Conservation (phyloP, 2,797 vertebrate genomes). For the Chaenodraco wilsoni region DNA sequence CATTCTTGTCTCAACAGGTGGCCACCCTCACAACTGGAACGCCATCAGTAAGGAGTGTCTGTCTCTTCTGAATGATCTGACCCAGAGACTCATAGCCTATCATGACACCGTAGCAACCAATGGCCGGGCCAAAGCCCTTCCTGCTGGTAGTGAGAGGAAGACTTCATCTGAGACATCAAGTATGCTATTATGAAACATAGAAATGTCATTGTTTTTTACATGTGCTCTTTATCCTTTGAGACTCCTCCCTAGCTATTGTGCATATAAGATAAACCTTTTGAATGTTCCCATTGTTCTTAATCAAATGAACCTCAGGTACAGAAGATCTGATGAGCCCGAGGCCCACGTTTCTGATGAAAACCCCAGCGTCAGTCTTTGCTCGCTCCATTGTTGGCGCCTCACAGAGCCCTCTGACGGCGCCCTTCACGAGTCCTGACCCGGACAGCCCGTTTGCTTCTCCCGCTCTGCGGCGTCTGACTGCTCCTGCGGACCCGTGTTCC, state of each 20-base stretch:
- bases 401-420: conserved; percentile 75
- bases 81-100: conserved; percentile 88
- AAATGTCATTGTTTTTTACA: neutral
- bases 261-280: too few relatives aligned
- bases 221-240: neutral
- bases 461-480: conserved; percentile 78
- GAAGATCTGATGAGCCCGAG: conserved; percentile 85
- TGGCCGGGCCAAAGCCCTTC: conserved; percentile 86
- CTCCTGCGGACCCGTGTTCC: conserved; percentile 81
- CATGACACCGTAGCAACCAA: conserved; percentile 94
- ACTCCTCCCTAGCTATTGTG: too few relatives aligned
- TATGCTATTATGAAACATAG: conserved; percentile 33
- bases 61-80: conserved; percentile 89
- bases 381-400: conserved; percentile 80
- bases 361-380: conserved; percentile 83
- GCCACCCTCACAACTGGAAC: conserved; percentile 96
- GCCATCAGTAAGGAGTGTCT: conserved; percentile 92
- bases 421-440: conserved; percentile 82
- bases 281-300: neutral
- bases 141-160: conserved; percentile 79
- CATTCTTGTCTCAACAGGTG: conserved; percentile 80
- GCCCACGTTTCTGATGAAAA: conserved; percentile 69
- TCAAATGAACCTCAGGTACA: conserved; percentile 66
- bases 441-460: conserved; percentile 85
- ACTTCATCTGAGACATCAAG: conserved; percentile 81